Percentiles rank a stretch among this genome's conserved stretches.
These are phyloP conservation scores for Melanerpes formicivorus DNA, from an alignment of 2,113 vertebrate species.

Conservation along the genomic window DNA sequence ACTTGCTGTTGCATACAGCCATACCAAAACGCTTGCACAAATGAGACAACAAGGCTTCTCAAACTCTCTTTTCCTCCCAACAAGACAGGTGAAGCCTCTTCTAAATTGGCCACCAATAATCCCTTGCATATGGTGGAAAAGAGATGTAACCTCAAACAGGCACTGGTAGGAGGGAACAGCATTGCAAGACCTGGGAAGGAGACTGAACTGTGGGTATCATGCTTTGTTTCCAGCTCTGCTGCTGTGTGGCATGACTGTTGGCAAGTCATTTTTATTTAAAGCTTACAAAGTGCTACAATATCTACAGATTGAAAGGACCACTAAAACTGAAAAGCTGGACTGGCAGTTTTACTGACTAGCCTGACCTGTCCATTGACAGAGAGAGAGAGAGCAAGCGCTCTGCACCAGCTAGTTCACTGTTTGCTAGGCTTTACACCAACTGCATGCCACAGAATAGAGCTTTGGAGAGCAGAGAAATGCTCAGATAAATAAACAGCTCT, in stretches of 20 bases:
- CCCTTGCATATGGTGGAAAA: slow-evolving; percentile 17
- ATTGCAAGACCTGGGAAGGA: not conserved
- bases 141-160: not conserved
- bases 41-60: not conserved
- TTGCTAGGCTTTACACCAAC: not conserved
- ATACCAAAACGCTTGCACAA: not conserved
- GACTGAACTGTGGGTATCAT: not conserved
- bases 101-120: not conserved
- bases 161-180: slow-evolving; percentile 1
- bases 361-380: not conserved
- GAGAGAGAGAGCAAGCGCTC: not conserved
- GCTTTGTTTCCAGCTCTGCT: not conserved
- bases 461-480: not conserved
- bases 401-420: not conserved
- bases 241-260: not conserved
- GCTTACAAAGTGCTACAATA: not conserved
- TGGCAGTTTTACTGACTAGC: not conserved
- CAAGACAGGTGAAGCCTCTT: not conserved
- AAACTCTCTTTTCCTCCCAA: not conserved
- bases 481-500: slow-evolving; percentile 3
- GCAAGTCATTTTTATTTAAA: not conserved
- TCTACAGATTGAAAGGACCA: not conserved
- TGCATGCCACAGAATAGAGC: rapidly evolving
- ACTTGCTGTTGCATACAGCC: not conserved
- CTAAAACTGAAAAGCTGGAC: not conserved